phyloP scores from a whole-genome alignment of 2,888 invertebrate genomes.

The Drosophila demipolita region DNA sequence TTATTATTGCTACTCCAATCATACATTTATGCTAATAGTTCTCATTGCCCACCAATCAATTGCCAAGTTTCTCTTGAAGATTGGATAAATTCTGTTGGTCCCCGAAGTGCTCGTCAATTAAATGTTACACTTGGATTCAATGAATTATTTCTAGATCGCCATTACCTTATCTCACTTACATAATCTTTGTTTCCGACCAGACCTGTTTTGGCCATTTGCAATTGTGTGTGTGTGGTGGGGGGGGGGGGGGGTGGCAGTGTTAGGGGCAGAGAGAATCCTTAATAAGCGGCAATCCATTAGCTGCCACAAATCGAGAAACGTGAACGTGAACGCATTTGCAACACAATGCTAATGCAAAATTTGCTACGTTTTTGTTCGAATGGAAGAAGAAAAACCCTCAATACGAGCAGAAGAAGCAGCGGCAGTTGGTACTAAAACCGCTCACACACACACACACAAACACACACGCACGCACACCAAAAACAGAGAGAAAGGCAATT shows the following conservation, averaged over 20 bases:
- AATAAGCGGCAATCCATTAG: constrained; percentile 76
- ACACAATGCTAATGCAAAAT: constrained; percentile 61
- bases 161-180: constrained; percentile 33
- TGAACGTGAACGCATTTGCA: constrained; percentile 48
- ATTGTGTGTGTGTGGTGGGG: background rate
- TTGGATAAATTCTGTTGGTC: constrained; percentile 17
- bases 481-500: constrained; percentile 28
- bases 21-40: background rate
- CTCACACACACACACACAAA: constrained; percentile 16
- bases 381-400: constrained; percentile 11
- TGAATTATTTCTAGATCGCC: constrained; percentile 52
- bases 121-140: constrained; percentile 38
- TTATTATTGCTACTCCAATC: background rate
- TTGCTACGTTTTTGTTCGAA: constrained; percentile 31
- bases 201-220: constrained; percentile 18
- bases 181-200: constrained; percentile 18
- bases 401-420: constrained; percentile 7
- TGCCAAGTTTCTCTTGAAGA: background rate
- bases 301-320: constrained; percentile 64
- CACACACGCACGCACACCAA: background rate
- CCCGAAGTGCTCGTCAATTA: constrained; percentile 35
- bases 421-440: constrained; percentile 46
- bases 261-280: constrained; percentile 15
- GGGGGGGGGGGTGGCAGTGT: too few species aligned
- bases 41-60: background rate